Conservation (phyloP, 2,113 vertebrate species). For the Lasiurus borealis region DNA sequence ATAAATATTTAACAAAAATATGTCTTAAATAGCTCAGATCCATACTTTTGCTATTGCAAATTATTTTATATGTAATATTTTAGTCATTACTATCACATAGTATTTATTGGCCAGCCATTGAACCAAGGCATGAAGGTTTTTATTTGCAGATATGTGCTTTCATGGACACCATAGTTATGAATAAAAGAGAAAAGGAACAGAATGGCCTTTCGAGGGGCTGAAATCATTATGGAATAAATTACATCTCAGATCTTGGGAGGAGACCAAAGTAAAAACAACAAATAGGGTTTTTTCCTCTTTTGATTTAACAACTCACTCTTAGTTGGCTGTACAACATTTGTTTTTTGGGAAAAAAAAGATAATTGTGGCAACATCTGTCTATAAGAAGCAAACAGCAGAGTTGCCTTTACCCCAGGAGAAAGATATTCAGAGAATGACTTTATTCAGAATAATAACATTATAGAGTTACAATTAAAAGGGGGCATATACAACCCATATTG, state of each 20-base stretch:
- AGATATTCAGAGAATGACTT: not conserved
- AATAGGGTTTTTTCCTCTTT: not conserved
- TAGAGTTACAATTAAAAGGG: conserved; percentile 6
- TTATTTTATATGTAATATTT: not conserved
- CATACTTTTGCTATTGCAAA: not conserved
- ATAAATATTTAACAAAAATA: not conserved
- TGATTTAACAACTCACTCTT: conserved; percentile 44
- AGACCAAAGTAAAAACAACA: conserved; percentile 54
- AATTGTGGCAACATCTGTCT: conserved; percentile 63
- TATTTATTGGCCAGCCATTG: not conserved
- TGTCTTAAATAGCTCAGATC: not conserved
- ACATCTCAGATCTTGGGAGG: conserved; percentile 47
- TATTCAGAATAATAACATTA: not conserved
- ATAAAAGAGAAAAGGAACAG: conserved; percentile 2
- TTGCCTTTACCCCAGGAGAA: not conserved
- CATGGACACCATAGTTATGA: not conserved
- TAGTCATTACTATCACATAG: too few relatives aligned
- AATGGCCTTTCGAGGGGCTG: not conserved
- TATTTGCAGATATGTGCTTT: not conserved
- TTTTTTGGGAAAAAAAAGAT: conserved; percentile 40
- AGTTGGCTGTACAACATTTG: conserved; percentile 62
- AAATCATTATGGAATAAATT: conserved; percentile 31
- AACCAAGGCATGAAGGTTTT: not conserved
- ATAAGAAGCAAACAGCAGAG: conserved; percentile 9
- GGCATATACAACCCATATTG: not conserved